Percentiles rank a stretch among this genome's conserved stretches.
These are phyloP conservation scores for Malachius bipustulatus DNA, from an alignment of 2,888 invertebrate genomes.

Conservation along the genomic window DNA sequence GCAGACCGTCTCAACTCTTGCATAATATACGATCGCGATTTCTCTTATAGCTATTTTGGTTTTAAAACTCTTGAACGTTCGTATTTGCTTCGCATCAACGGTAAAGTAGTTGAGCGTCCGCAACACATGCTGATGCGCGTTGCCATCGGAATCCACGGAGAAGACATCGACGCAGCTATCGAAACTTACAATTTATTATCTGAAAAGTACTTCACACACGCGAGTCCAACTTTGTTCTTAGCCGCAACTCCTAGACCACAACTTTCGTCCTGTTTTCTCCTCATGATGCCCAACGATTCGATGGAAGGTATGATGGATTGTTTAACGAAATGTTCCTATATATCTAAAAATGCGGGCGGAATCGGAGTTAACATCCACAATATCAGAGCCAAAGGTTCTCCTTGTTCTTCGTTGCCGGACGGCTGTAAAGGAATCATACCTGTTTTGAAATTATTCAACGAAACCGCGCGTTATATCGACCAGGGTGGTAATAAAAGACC, in stretches of 20 bases:
- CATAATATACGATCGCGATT: slow-evolving; percentile 95
- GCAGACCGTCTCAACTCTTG: slow-evolving; percentile 87
- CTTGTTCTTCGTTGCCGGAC: slow-evolving; percentile 90
- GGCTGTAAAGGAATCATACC: slow-evolving; percentile 92
- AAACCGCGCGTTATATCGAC: slow-evolving; percentile 92
- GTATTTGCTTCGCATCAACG: slow-evolving; percentile 83
- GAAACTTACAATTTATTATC: slow-evolving; percentile 94
- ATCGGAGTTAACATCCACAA: slow-evolving; percentile 95
- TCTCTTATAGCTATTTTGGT: slow-evolving; percentile 96
- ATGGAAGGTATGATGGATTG: slow-evolving; percentile 93
- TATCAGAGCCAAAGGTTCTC: slow-evolving; percentile 82
- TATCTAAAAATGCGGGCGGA: slow-evolving; percentile 95
- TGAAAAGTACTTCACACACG: slow-evolving; percentile 94
- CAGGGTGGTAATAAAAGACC: slow-evolving; percentile 97
- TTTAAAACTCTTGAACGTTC: slow-evolving; percentile 96
- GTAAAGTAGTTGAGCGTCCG: slow-evolving; percentile 89
- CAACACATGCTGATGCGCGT: slow-evolving; percentile 99
- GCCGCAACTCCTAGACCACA: slow-evolving; percentile 88
- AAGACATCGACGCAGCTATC: slow-evolving; percentile 84
- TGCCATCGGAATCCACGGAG: slow-evolving; percentile 89
- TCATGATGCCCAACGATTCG: slow-evolving; percentile 90
- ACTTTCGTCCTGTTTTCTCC: slow-evolving; percentile 87
- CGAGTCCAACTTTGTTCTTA: slow-evolving; percentile 93
- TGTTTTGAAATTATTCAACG: slow-evolving; percentile 90
- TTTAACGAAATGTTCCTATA: slow-evolving; percentile 82